Conservation (phyloP, 2,797 vertebrate species). For the Spea hammondii region DNA sequence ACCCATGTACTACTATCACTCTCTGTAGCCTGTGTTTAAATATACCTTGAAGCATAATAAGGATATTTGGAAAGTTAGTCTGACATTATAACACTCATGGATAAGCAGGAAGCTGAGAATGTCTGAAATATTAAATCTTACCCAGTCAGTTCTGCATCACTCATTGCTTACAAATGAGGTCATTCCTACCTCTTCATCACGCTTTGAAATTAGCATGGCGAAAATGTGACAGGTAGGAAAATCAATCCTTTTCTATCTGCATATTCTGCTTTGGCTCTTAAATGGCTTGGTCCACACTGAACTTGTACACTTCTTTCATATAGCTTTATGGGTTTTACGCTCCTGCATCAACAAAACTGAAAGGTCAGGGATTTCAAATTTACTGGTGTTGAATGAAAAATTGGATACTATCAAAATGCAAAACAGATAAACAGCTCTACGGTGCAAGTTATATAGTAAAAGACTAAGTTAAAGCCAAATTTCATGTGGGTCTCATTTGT, state of each 20-base stretch:
- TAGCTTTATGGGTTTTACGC: conserved; percentile 48
- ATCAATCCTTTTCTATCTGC: conserved; percentile 49
- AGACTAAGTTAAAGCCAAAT: conserved; percentile 37
- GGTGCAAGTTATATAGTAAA: conserved; percentile 33
- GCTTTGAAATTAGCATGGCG: conserved; percentile 51
- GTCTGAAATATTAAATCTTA: conserved; percentile 42
- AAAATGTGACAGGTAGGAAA: conserved; percentile 53
- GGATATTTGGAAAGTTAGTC: background rate
- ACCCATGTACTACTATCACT: too few species aligned
- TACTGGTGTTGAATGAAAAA: conserved; percentile 50
- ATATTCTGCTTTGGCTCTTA: conserved; percentile 41
- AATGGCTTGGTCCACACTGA: conserved; percentile 33
- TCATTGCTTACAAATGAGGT: conserved; percentile 49
- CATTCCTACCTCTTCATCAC: conserved; percentile 42
- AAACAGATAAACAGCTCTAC: conserved; percentile 49
- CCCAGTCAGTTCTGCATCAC: conserved; percentile 47
- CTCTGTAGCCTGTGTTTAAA: background rate
- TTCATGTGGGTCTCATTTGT: conserved; percentile 33
- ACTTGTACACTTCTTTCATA: conserved; percentile 41
- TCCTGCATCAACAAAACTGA: conserved; percentile 45
- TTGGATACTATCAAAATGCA: conserved; percentile 54
- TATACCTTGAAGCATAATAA: conserved; percentile 19
- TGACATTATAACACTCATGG: conserved; percentile 32
- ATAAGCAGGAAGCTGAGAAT: conserved; percentile 14
- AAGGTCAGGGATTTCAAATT: conserved; percentile 53